These are phyloP conservation scores for Mus pahari DNA, from an alignment of 2,113 vertebrate genomes.

Conservation along the genomic window DNA sequence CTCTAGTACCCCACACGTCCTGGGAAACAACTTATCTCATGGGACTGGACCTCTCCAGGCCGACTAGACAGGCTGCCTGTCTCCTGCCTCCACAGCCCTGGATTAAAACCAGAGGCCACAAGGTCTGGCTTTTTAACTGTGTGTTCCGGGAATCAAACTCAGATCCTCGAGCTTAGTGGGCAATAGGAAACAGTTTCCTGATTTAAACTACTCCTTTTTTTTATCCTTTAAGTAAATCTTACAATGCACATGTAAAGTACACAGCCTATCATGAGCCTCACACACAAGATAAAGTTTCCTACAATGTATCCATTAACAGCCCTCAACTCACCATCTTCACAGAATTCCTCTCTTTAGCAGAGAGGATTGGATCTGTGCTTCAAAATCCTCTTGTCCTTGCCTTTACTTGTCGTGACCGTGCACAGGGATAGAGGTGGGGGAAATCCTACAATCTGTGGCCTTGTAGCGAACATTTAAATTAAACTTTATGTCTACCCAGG, in stretches of 20 bases:
- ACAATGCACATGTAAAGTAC: background rate
- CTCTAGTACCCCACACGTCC: background rate
- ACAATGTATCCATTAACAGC: background rate
- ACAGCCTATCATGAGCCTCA: background rate
- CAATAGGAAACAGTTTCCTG: background rate
- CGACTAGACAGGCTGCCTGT: background rate
- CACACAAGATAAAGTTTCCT: background rate
- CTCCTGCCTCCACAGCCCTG: background rate
- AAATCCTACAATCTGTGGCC: rapidly evolving
- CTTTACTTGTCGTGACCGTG: background rate
- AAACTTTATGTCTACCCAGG: background rate
- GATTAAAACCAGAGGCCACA: too few relatives aligned
- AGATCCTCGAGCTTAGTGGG: too few relatives aligned
- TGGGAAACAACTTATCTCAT: background rate
- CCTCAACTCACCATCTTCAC: background rate
- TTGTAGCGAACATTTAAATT: background rate
- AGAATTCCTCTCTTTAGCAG: background rate
- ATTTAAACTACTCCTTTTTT: background rate
- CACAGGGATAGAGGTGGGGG: background rate
- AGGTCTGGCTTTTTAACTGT: background rate
- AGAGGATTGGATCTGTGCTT: background rate
- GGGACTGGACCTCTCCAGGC: background rate
- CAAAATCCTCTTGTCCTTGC: background rate
- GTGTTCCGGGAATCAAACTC: background rate
- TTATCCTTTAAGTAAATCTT: background rate